phyloP scores from a whole-genome alignment of 2,113 vertebrate species.

The Tichodroma muraria region DNA sequence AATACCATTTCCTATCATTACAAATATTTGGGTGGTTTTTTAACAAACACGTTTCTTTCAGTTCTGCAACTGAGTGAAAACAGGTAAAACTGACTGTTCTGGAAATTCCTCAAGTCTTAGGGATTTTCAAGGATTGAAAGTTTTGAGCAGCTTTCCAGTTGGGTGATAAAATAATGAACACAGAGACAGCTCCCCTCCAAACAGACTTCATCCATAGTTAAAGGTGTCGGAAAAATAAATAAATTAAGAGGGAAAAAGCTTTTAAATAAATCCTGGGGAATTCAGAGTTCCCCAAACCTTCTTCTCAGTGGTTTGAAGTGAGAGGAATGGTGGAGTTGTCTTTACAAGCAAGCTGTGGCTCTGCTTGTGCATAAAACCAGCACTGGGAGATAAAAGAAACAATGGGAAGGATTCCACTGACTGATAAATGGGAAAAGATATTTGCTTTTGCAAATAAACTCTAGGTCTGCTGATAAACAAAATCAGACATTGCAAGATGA shows the following conservation, averaged over 20 bases:
- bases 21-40: not conserved
- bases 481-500: too few relatives aligned
- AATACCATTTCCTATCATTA: not conserved
- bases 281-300: not conserved
- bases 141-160: not conserved
- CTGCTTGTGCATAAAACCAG: too few relatives aligned
- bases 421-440: too few relatives aligned
- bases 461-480: too few relatives aligned
- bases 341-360: too few relatives aligned
- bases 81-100: not conserved
- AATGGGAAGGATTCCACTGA: too few relatives aligned
- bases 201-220: not conserved
- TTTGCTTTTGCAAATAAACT: too few relatives aligned
- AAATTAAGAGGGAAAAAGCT: not conserved
- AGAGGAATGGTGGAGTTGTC: too few relatives aligned
- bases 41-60: not conserved
- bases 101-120: not conserved
- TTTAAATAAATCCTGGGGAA: not conserved
- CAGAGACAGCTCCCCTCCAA: not conserved
- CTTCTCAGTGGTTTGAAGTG: not conserved
- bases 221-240: not conserved
- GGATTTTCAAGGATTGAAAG: not conserved
- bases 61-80: not conserved
- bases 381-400: too few relatives aligned
- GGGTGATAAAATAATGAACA: not conserved